phyloP scores from a whole-genome alignment of 2,113 vertebrate species.

The Ranitomeya imitator region DNA sequence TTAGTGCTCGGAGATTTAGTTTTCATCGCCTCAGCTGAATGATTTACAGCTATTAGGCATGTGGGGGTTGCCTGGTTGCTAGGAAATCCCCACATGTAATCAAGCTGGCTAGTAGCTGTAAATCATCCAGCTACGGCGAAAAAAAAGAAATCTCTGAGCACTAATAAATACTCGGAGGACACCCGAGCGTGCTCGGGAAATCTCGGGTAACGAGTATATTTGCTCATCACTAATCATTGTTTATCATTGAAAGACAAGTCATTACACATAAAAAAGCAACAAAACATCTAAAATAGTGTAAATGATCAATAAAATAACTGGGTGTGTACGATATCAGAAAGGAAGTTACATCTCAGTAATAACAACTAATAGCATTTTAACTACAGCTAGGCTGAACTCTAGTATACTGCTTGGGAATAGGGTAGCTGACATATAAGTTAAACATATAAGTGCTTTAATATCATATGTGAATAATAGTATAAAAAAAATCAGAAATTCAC shows the following conservation, averaged over 20 bases:
- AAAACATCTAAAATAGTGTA: background rate
- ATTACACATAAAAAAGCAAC: background rate
- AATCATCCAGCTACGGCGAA: no score
- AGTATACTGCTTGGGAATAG: background rate
- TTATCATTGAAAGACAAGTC: background rate
- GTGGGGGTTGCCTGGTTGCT: no score
- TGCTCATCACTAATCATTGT: no score
- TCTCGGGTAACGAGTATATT: no score
- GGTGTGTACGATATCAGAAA: background rate
- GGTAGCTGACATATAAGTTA: constrained; percentile 27
- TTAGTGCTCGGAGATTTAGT: no score
- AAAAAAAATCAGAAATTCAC: constrained; percentile 23
- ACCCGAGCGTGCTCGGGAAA: no score
- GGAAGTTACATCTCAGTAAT: background rate
- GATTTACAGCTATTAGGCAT: no score
- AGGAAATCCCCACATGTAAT: no score
- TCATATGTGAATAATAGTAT: background rate
- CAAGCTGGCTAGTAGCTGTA: no score
- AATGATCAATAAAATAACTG: background rate
- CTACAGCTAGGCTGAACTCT: background rate
- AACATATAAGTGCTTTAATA: constrained; percentile 49
- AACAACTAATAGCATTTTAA: background rate
- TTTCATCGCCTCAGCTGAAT: no score
- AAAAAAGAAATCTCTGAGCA: no score
- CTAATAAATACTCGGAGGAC: no score